Conservation (phyloP, 2,888 invertebrate genomes). For the Drosophila gaucha region DNA sequence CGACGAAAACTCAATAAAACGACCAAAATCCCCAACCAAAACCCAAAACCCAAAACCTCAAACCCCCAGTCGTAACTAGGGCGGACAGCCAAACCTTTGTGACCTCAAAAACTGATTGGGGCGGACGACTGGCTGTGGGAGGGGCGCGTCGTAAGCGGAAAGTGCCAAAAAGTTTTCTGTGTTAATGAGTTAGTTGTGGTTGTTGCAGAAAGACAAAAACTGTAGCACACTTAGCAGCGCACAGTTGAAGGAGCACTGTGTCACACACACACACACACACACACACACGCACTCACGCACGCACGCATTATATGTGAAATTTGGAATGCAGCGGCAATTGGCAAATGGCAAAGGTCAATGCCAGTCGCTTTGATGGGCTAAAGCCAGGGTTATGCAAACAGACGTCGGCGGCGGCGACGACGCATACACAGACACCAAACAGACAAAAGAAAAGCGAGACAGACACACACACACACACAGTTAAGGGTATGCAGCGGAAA, state of each 20-base stretch:
- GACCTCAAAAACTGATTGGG: constrained; percentile 58
- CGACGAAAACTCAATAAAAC: constrained; percentile 54
- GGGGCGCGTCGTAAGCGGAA: not conserved
- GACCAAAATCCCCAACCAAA: constrained; percentile 16
- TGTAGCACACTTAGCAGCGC: constrained; percentile 23
- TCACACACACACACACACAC: constrained; percentile 15
- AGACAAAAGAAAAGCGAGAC: constrained; percentile 14
- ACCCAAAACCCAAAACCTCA: constrained; percentile 1
- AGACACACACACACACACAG: constrained; percentile 13
- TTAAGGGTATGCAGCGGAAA: not conserved
- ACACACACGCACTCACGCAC: constrained; percentile 1
- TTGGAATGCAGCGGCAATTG: constrained; percentile 27
- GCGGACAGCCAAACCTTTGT: constrained; percentile 52
- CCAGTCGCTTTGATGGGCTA: constrained; percentile 45
- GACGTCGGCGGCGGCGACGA: constrained; percentile 12
- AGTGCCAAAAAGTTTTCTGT: constrained; percentile 48
- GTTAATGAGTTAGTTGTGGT: constrained; percentile 71
- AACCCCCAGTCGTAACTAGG: constrained; percentile 47
- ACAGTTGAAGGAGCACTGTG: constrained; percentile 10
- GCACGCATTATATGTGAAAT: constrained; percentile 12
- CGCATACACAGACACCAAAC: constrained; percentile 6
- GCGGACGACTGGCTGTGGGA: not conserved
- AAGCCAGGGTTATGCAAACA: constrained; percentile 61
- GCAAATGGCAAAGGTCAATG: constrained; percentile 74
- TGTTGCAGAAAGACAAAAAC: constrained; percentile 6